Conservation (phyloP, 2,888 invertebrate species). For the Blastobasis lacticolella region DNA sequence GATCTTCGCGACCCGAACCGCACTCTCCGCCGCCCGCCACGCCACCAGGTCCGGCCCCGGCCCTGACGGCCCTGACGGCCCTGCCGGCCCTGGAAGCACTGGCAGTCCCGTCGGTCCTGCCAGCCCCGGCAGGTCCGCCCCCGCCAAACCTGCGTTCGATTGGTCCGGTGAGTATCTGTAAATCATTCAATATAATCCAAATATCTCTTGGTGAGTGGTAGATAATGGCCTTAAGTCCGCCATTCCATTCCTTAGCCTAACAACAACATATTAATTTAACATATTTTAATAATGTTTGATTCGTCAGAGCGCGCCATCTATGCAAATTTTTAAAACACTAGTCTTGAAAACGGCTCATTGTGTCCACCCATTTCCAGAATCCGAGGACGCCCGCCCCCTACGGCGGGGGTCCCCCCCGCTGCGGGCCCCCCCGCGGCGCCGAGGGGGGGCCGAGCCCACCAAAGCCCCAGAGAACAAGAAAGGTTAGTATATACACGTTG, state of each 20-base stretch:
- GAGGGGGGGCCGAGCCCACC: no score
- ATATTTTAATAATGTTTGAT: neutral
- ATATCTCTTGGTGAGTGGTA: no score
- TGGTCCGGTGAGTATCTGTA: neutral
- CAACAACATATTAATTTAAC: neutral
- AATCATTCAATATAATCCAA: neutral
- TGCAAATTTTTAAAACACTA: neutral
- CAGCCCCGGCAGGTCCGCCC: neutral
- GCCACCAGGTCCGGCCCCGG: slow-evolving; percentile 16
- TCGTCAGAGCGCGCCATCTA: neutral
- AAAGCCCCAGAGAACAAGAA: no score
- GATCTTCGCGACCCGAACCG: slow-evolving; percentile 22
- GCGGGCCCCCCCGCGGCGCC: slow-evolving; percentile 14
- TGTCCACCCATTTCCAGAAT: neutral
- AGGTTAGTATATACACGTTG: no score
- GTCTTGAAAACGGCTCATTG: neutral
- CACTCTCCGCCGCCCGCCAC: slow-evolving; percentile 19
- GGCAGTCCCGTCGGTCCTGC: neutral
- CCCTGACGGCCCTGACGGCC: slow-evolving; percentile 22
- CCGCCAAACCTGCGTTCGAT: neutral
- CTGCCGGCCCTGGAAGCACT: slow-evolving; percentile 2
- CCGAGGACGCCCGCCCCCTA: neutral
- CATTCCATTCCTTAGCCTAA: neutral
- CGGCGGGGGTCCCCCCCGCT: neutral
- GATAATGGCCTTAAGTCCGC: no score